Percentiles rank a stretch among this genome's conserved stretches.
Evolutionary conservation across 2,797 vertebrate genomes (phyloP).

Genomic region (Acipenser oxyrinchus): DNA sequence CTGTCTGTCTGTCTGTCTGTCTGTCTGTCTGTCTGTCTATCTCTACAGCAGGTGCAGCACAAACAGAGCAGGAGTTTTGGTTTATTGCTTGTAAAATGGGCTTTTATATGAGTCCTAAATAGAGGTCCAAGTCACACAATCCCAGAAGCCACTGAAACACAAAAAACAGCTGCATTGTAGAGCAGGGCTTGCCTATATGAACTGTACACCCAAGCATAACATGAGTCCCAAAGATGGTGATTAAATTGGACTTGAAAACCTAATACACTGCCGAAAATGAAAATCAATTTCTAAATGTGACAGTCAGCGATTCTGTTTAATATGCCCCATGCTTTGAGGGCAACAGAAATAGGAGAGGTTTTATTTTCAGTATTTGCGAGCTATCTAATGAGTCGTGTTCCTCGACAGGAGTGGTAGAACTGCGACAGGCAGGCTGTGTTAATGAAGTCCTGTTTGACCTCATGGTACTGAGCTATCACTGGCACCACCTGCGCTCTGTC

Average conservation of each 20-base stretch:
- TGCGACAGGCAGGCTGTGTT: constrained; percentile 16
- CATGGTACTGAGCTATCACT: constrained; percentile 20
- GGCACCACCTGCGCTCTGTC: constrained; percentile 26
- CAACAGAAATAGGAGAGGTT: not conserved
- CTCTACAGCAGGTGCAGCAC: no score
- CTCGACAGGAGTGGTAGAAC: constrained; percentile 16
- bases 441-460: constrained; percentile 32
- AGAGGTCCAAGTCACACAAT: not conserved
- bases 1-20: no score
- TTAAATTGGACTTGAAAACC: constrained; percentile 4
- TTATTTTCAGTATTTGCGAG: constrained; percentile 10
- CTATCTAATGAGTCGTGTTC: constrained; percentile 19
- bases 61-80: no score
- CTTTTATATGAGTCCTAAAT: not conserved
- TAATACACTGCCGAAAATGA: constrained; percentile 12
- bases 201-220: not conserved
- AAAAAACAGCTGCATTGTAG: not conserved
- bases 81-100: not conserved
- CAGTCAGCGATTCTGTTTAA: not conserved
- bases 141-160: not conserved
- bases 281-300: constrained; percentile 10
- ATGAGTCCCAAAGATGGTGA: not conserved
- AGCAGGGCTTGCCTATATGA: not conserved
- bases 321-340: constrained; percentile 5
- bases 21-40: no score